Conservation (phyloP, 2,797 vertebrate species). For the Coregonus ussuriensis region DNA sequence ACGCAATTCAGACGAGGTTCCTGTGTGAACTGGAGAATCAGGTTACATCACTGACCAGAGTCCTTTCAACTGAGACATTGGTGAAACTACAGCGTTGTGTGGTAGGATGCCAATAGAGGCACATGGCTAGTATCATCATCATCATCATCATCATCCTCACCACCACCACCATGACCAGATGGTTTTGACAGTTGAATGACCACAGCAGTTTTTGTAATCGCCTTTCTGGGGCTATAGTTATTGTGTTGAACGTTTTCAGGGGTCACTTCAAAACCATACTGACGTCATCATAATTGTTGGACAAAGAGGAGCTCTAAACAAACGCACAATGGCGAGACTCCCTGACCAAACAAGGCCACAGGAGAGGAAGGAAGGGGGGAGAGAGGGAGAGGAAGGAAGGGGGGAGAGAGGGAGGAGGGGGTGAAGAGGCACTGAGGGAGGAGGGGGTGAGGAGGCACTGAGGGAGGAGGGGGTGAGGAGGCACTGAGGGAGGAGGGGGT, state of each 20-base stretch:
- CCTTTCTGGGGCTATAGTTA: not conserved
- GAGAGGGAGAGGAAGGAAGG: not conserved
- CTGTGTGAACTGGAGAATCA: slow-evolving; percentile 18
- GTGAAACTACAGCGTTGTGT: too few relatives aligned
- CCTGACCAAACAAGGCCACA: slow-evolving; percentile 6
- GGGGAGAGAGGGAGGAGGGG: not conserved
- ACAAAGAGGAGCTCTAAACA: not conserved
- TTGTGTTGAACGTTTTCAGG: not conserved
- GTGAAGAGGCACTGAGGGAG: too few relatives aligned
- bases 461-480: too few relatives aligned
- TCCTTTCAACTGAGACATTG: not conserved
- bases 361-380: not conserved
- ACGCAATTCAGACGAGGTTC: slow-evolving; percentile 2
- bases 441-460: too few relatives aligned
- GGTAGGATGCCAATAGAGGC: not conserved
- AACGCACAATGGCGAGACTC: not conserved
- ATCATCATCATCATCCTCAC: not conserved
- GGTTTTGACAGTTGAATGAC: not conserved
- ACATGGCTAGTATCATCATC: not conserved
- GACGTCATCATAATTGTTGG: not conserved
- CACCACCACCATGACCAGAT: not conserved
- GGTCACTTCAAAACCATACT: slow-evolving; percentile 2
- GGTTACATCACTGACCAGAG: not conserved
- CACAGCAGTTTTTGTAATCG: not conserved
- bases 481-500: not conserved